Evolutionary conservation across 2,888 invertebrate species (phyloP), one percentile per base, ranked within the genome.

Genomic region (Hedychridium roseum): DNA sequence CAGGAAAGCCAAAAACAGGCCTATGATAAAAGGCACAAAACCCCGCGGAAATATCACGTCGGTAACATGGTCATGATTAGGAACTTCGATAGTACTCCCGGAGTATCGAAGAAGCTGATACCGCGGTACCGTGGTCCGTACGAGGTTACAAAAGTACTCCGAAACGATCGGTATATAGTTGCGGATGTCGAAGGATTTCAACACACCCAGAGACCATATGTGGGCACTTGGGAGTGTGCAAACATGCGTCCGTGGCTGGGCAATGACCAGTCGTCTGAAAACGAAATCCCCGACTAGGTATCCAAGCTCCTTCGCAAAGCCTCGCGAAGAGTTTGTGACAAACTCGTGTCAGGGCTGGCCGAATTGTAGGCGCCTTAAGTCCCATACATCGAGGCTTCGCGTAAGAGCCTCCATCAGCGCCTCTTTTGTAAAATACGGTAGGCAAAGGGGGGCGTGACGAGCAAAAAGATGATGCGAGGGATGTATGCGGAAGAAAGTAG

Each of bases 21-120:
- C 43, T 71, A 60, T 47, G 53, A 71, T 43, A 50, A 45, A 17
- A 64, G 39, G 14, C 60, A 60, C 34, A 66, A 65, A 52, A 20
- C 4, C 11, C 49, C 49, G 1, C 18, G 9, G n/a, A 7, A 32
- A 1, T 58, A 55, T 28, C 20, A 40, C 0, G 42, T 37, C 0
- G 54, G 57, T 6, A 60, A 62, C 21, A 45, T 49, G 7, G 54
- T 62, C 1, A 50, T 55, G 48, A 35, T 54, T 4, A 43, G 26
- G 12, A 57, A 57, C 23, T 23, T 38, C 5, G 51, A 47, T 23
- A 46, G 34, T n/a, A 49, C 58, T 1, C 38, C 43, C 5, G 54
- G 55, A 2, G 27, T 44, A 11, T 38, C 47, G 20, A 55, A 50
- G 28, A 57, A 60, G 35, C 36, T 57, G 7, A 30, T 58, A 6